Evolutionary conservation across 1,140 invertebrate species (phyloP).

Genomic region (Atta cephalotes): DNA sequence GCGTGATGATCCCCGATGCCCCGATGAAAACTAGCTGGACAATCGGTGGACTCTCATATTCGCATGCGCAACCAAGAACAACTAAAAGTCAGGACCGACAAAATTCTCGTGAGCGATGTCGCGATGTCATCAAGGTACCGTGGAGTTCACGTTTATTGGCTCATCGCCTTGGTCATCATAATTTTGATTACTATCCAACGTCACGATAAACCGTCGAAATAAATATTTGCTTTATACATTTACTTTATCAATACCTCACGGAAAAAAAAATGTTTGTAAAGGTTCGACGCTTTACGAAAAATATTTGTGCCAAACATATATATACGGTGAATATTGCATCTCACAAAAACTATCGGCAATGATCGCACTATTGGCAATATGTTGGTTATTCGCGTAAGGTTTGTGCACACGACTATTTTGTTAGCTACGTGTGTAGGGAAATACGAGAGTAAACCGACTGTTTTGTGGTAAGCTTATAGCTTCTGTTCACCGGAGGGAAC

Average conservation of each 20-base stretch:
- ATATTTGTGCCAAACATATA: not conserved
- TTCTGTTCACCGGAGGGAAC: constrained; percentile 17
- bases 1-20: constrained; percentile 59
- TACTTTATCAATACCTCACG: not conserved
- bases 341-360: not conserved
- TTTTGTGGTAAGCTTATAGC: constrained; percentile 47
- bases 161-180: no score
- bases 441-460: constrained; percentile 27
- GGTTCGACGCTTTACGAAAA: not conserved
- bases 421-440: not conserved
- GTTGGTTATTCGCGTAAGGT: not conserved
- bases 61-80: not conserved
- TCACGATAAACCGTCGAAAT: constrained; percentile 4
- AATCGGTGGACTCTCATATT: constrained; percentile 6
- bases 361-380: not conserved
- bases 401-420: constrained; percentile 6
- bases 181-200: not conserved
- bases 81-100: not conserved
- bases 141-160: not conserved
- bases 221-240: not conserved
- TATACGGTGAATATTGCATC: not conserved
- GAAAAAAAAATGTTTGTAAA: not conserved
- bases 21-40: constrained; percentile 56
- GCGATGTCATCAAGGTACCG: not conserved
- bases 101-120: not conserved